These are phyloP conservation scores for Trimorus sp. DNA, from an alignment of 2,888 invertebrate species.

Conservation along the genomic window DNA sequence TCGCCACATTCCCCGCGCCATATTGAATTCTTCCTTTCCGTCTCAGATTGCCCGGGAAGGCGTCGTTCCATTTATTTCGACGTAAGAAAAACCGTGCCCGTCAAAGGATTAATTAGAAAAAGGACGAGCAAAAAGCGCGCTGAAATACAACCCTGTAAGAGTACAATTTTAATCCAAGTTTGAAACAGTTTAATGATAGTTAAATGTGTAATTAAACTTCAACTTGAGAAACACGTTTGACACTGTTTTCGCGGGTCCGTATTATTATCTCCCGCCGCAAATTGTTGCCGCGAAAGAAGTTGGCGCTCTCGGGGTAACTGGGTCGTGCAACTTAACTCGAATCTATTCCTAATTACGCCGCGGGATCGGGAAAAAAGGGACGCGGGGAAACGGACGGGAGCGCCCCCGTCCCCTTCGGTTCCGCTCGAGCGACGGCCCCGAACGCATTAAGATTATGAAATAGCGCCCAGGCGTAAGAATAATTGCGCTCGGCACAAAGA, in stretches of 20 bases:
- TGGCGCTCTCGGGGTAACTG: constrained; percentile 4
- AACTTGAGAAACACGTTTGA: constrained; percentile 11
- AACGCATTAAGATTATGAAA: constrained; percentile 37
- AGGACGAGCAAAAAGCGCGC: not conserved
- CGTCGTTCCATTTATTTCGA: too few relatives aligned
- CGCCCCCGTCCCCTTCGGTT: constrained; percentile 3
- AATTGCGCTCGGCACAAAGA: constrained; percentile 44
- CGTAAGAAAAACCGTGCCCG: too few relatives aligned
- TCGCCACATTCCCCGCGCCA: too few relatives aligned
- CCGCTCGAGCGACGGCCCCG: constrained; percentile 14
- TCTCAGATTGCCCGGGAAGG: too few relatives aligned
- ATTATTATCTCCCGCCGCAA: constrained; percentile 10
- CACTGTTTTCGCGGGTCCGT: not conserved
- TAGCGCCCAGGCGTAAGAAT: constrained; percentile 43
- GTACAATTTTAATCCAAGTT: constrained; percentile 9
- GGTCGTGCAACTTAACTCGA: constrained; percentile 16
- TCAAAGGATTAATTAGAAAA: too few relatives aligned
- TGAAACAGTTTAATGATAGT: constrained; percentile 1
- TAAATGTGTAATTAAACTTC: constrained; percentile 16
- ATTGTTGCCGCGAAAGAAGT: constrained; percentile 11
- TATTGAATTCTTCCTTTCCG: too few relatives aligned
- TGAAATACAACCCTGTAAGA: too few relatives aligned
- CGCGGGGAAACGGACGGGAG: not conserved
- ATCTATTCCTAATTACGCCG: constrained; percentile 34
- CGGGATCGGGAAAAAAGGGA: constrained; percentile 9